phyloP scores from a whole-genome alignment of 1,140 invertebrate species.

The Cherax quadricarinatus region DNA sequence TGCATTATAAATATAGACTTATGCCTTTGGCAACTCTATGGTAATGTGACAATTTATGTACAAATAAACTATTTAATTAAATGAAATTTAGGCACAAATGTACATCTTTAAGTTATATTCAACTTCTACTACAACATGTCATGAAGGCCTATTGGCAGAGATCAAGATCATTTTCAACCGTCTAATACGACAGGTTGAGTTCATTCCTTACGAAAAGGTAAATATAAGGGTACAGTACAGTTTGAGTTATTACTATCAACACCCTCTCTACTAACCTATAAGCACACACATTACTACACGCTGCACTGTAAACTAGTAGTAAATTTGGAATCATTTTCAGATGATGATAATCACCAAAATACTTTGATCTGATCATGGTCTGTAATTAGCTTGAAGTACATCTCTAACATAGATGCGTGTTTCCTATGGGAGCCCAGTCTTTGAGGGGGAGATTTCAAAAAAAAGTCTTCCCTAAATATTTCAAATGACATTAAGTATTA shows the following conservation, averaged over 20 bases:
- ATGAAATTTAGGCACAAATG: background rate
- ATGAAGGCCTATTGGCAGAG: background rate
- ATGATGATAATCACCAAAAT: background rate
- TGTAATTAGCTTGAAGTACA: background rate
- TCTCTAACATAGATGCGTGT: background rate
- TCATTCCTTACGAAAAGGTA: background rate
- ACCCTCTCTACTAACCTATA: background rate
- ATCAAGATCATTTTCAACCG: background rate
- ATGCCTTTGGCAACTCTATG: background rate
- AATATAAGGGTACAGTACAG: background rate
- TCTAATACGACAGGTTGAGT: background rate
- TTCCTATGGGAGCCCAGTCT: too few relatives aligned
- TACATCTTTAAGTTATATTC: background rate
- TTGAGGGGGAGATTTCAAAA: background rate
- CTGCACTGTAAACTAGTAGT: background rate
- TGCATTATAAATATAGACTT: background rate
- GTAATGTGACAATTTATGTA: background rate
- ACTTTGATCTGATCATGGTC: background rate
- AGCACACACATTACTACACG: constrained; percentile 1
- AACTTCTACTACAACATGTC: background rate
- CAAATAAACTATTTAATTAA: background rate
- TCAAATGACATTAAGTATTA: background rate
- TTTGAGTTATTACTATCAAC: background rate
- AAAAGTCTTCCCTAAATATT: background rate
- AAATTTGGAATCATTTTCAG: background rate